These are phyloP conservation scores for Tokudaia muenninki DNA, from an alignment of 2,797 vertebrate genomes.

Conservation along the genomic window DNA sequence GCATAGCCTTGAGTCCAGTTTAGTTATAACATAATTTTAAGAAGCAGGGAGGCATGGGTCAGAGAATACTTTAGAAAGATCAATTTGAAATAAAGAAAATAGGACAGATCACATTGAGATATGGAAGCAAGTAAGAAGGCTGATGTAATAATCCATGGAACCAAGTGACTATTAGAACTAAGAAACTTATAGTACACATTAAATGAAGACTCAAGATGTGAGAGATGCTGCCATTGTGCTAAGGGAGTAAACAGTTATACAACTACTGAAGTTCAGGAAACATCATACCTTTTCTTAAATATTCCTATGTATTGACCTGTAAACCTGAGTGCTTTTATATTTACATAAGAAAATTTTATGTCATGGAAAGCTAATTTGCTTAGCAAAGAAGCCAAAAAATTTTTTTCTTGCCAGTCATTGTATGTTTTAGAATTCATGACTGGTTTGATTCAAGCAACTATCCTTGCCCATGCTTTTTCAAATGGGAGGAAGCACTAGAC, in stretches of 20 bases:
- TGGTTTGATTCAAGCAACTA: not conserved
- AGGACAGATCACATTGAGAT: not conserved
- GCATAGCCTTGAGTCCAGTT: not conserved
- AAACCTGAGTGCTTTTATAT: conserved; percentile 50
- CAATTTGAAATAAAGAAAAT: not conserved
- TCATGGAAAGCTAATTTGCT: conserved; percentile 28
- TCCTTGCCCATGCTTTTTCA: not conserved
- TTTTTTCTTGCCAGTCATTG: not conserved
- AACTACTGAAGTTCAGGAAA: conserved; percentile 6
- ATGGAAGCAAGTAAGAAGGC: not conserved
- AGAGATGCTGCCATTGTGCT: not conserved
- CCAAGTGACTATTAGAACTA: not conserved
- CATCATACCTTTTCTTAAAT: conserved; percentile 37
- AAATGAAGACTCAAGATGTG: conserved; percentile 25
- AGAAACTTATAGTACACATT: not conserved
- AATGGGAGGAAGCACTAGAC: not conserved
- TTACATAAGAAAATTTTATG: conserved; percentile 29
- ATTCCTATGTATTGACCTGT: not conserved
- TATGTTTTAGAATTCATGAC: not conserved
- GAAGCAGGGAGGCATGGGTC: not conserved
- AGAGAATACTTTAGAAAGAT: not conserved
- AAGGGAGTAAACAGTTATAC: not conserved
- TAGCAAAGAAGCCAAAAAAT: conserved; percentile 14
- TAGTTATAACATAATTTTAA: not conserved
- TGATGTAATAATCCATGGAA: not conserved